Base-by-base conservation (phyloP, 64 coral and sea anemone genomes). In the Montipora capricornis region DNA sequence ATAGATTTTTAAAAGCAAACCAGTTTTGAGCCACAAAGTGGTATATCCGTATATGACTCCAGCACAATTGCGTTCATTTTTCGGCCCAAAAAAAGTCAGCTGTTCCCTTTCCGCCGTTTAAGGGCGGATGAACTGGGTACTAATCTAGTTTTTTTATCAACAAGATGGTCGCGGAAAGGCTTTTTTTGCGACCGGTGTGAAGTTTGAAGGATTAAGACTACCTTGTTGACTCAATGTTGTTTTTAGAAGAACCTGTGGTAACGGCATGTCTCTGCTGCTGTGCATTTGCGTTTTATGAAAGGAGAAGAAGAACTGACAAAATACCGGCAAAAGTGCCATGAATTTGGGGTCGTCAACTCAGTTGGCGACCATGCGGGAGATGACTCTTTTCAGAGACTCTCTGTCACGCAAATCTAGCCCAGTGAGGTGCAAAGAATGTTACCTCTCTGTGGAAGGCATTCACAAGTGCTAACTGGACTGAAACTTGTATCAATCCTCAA, bases 371-470 rank as follows among this genome's bases (percentile, higher is more conserved):
- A 86, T 86, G 82, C 46, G 19, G 47, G 37, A 17, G 67, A 71
- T 8, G 68, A 86, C 14, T 70, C 82, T 70, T 86, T 86, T 71
- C 82, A 86, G 66, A 45, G 82, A 86, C 82, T 86, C 46, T 86
- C 82, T 68, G 82, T 86, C 66, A 86, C 62, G 67, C 82, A 86
- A 86, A 86, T 86, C 62, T 69, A 67, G 44, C 82, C 92, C 19
- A 76, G 75, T 58, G 84, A 98, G 20, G 59, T 92, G 15, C 83
- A 92, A 16, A 95, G 83, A 98, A 91, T 62, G 75, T 92, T 78
- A 80, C 67, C 13, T 89, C 79, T 17, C 55, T 98, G 19, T 68
- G 83, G 70, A 89, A 88, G 68, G 49, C 48, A 59, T 98, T 98
- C 44, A 81, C 89, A 64, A 82, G 51, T 51, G 71, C 75, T n/a